Evolutionary conservation across 2,797 vertebrate genomes (phyloP).

Genomic region (Cyprinella venusta): DNA sequence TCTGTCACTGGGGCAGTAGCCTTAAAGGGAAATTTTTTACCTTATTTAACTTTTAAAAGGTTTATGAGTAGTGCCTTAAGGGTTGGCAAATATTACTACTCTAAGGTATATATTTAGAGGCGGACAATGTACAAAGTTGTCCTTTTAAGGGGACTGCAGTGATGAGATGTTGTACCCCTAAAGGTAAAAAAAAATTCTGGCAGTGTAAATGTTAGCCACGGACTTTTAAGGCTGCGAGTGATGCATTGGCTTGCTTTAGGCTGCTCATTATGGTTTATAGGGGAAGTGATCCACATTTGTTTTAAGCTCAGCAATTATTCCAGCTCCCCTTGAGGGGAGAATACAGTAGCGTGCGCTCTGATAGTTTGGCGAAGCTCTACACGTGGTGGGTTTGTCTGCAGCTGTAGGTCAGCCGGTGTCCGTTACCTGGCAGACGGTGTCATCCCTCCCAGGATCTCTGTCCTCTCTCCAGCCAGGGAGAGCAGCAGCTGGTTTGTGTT

Average conservation of each 20-base stretch:
- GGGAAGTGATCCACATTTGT: conserved; percentile 63
- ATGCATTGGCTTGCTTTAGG: conserved; percentile 66
- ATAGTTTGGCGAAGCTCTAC: conserved; percentile 40
- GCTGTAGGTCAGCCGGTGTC: conserved; percentile 36
- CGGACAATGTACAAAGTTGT: not conserved
- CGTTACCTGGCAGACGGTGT: conserved; percentile 54
- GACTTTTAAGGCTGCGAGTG: conserved; percentile 55
- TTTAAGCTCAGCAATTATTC: conserved; percentile 38
- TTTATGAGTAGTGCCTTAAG: not conserved
- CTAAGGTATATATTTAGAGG: not conserved
- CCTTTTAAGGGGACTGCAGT: not conserved
- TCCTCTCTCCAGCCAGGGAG: conserved; percentile 68
- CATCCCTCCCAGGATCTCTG: conserved; percentile 65
- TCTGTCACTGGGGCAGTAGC: not conserved
- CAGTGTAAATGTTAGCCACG: conserved; percentile 5
- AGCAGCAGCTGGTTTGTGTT: conserved; percentile 78
- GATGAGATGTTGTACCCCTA: not conserved
- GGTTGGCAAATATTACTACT: not conserved
- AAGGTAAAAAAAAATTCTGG: not conserved
- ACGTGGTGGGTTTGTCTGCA: conserved; percentile 37
- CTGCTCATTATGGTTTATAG: conserved; percentile 68
- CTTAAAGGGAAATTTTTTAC: not conserved
- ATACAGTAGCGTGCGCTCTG: conserved; percentile 14
- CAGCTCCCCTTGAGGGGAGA: conserved; percentile 3
- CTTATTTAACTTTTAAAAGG: not conserved